Evolutionary conservation across 2,113 vertebrate genomes (phyloP).

Genomic region (Podocnemis expansa): DNA sequence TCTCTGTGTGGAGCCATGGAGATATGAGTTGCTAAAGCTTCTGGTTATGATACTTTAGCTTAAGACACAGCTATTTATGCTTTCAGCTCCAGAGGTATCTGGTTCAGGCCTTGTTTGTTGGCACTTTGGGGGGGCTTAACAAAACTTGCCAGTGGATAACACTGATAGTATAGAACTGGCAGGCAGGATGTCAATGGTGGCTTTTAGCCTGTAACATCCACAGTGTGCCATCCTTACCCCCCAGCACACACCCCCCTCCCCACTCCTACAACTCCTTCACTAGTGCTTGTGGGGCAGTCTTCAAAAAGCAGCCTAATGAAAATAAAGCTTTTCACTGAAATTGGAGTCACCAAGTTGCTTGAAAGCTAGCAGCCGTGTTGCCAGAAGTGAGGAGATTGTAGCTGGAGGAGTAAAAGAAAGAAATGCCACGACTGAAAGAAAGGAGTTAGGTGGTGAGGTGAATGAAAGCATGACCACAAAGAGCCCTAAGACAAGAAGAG

Average conservation of each 20-base stretch:
- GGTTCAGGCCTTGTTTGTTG: background rate
- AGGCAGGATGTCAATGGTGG: background rate
- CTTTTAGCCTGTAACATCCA: background rate
- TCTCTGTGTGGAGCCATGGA: background rate
- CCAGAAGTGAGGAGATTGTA: background rate
- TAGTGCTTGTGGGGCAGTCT: background rate
- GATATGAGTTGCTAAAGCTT: background rate
- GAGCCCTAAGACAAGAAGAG: background rate
- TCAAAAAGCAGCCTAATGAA: too few relatives aligned
- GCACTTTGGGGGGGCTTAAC: background rate
- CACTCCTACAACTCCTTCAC: background rate
- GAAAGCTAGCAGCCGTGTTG: background rate
- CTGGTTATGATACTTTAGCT: background rate
- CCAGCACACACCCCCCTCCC: background rate
- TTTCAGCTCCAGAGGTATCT: background rate
- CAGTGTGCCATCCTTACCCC: background rate
- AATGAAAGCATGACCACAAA: background rate
- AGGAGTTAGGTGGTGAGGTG: background rate
- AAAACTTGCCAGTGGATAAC: background rate
- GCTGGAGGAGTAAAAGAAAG: background rate
- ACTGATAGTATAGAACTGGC: background rate
- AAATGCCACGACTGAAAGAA: background rate
- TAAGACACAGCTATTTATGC: background rate
- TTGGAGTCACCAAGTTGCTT: background rate
- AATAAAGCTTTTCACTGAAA: background rate